phyloP scores from a whole-genome alignment of 2,888 invertebrate genomes.

The Limnephilus marmoratus region DNA sequence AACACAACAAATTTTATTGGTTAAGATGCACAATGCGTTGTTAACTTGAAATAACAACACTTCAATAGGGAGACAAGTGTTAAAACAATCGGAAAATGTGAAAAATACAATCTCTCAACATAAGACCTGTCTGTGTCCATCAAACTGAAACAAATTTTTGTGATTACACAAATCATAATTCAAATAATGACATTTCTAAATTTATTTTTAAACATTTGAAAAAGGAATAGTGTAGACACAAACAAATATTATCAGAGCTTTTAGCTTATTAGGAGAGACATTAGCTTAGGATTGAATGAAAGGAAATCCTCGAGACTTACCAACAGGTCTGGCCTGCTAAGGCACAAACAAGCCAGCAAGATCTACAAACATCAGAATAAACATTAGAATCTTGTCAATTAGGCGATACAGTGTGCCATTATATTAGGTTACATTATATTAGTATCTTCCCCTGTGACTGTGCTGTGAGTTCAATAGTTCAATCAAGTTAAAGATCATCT shows the following conservation, averaged over 20 bases:
- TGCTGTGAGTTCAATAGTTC: constrained; percentile 28
- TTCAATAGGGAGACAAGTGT: constrained; percentile 50
- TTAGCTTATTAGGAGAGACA: constrained; percentile 48
- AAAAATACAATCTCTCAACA: constrained; percentile 52
- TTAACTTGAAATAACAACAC: constrained; percentile 57
- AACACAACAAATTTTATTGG: constrained; percentile 53
- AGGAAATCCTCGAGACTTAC: constrained; percentile 77
- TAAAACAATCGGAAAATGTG: constrained; percentile 52
- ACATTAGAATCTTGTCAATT: constrained; percentile 56
- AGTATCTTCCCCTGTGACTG: constrained; percentile 19
- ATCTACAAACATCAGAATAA: constrained; percentile 80
- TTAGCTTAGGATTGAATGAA: constrained; percentile 48
- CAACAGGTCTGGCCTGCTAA: constrained; percentile 85
- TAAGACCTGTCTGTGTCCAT: constrained; percentile 59
- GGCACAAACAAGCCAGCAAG: constrained; percentile 86
- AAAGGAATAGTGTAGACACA: constrained; percentile 45
- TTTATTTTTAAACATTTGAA: constrained; percentile 15
- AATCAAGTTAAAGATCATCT: constrained; percentile 46
- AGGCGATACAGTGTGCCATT: constrained; percentile 31
- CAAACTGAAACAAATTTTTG: constrained; percentile 28
- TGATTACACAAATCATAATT: constrained; percentile 17
- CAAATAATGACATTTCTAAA: constrained; percentile 5
- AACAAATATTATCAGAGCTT: constrained; percentile 59
- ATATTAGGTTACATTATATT: constrained; percentile 5
- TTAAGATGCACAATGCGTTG: constrained; percentile 52